Conservation (phyloP, 2,113 vertebrate species). For the Phylloscopus trochilus region DNA sequence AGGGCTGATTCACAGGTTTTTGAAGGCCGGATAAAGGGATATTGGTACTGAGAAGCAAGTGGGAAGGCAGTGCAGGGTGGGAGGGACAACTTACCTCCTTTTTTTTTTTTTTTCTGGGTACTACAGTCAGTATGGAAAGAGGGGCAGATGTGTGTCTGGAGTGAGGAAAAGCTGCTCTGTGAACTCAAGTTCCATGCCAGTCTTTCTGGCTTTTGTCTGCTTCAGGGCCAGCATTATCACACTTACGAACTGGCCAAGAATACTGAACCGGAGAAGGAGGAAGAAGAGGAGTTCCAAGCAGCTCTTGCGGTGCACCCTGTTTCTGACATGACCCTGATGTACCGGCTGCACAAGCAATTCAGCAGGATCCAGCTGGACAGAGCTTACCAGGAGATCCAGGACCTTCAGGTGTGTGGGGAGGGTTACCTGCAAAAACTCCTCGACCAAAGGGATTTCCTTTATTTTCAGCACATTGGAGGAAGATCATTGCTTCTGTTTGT, state of each 20-base stretch:
- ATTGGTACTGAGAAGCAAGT: background rate
- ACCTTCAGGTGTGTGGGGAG: constrained; percentile 83
- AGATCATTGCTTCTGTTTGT: background rate
- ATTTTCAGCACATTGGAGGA: background rate
- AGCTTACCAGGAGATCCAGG: constrained; percentile 89
- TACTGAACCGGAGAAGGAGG: constrained; percentile 86
- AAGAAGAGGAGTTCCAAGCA: constrained; percentile 80
- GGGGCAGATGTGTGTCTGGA: background rate
- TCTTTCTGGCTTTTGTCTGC: background rate
- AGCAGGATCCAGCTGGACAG: constrained; percentile 88
- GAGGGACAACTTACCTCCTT: rapidly evolving
- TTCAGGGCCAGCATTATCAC: constrained; percentile 86
- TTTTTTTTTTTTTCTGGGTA: background rate
- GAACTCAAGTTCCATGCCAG: background rate
- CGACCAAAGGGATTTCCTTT: background rate
- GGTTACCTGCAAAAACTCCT: background rate
- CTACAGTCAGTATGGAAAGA: background rate
- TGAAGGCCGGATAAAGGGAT: background rate
- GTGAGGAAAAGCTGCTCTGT: background rate
- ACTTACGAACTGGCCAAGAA: constrained; percentile 93
- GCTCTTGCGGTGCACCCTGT: constrained; percentile 89
- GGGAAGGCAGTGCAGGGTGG: too few species aligned
- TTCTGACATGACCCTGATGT: constrained; percentile 89
- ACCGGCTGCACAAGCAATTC: constrained; percentile 90
- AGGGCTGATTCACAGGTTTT: background rate